Evolutionary conservation across 2,888 invertebrate genomes (phyloP), one percentile per base, ranked within the genome.

Genomic region (Flexamia atlantica): DNA sequence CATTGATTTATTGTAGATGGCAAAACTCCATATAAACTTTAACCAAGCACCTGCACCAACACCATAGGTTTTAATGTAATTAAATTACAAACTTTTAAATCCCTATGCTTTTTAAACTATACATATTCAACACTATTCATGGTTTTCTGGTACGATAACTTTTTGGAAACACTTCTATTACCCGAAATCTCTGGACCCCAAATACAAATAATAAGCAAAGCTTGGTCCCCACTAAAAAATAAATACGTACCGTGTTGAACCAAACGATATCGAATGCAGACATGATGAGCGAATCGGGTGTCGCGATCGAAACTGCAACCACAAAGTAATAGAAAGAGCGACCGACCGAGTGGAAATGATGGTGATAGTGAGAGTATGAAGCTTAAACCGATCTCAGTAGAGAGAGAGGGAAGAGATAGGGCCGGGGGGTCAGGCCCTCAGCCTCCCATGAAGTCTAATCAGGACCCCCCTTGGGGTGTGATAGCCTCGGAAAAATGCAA

Each of bases 401-500:
- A n/a, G n/a, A n/a, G n/a, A n/a, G n/a, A n/a, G 25, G 7, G 9
- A 50, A 17, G 3, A 10, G 20, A 3, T 3, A 1, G 28, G 17
- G 23, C 28, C 9, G 64, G 72, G 72, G 23, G 40, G 72, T 0
- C 40, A n/a, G 40, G 2, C 17, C 1, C 10, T 23, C 23, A 9
- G n/a, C 68, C 72, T 30, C 72, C 72, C 40, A 72, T 10, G 42
- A 14, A 68, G 30, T 1, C 5, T 72, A 40, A 72, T 72, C 72
- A 40, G 68, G 72, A 72, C 72, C 72, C 72, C 72, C 72, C 14
- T 36, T 64, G 72, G 72, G 14, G 12, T 17, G 4, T 10, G 72
- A 72, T 72, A 72, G 42, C 72, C 72, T 72, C 23, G 10, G 9
- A 40, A 72, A 23, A 72, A 36, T 64, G 23, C 28, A 28, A 30